Evolutionary conservation across 1,140 invertebrate species (phyloP).

Genomic region (Lasaia peninsularis): DNA sequence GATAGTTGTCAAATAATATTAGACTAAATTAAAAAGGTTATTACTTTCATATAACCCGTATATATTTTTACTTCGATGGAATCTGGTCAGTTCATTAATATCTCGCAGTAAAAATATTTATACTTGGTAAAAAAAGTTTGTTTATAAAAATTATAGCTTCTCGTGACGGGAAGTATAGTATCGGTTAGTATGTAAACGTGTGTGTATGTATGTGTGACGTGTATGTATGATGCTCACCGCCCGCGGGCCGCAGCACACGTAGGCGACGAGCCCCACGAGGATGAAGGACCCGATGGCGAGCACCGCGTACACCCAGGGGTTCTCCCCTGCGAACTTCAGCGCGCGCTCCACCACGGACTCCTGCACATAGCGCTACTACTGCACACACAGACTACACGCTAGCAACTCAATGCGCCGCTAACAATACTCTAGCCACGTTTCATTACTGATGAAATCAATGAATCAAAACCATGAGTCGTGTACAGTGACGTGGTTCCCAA

Average conservation of each 20-base stretch:
- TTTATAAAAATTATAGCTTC: too few species aligned
- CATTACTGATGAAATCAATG: neutral
- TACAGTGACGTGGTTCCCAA: too few species aligned
- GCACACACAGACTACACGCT: neutral
- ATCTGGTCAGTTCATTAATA: too few species aligned
- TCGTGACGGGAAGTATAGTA: too few species aligned
- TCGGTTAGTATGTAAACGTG: neutral
- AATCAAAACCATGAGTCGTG: too few species aligned
- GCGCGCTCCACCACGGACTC: slow-evolving; percentile 89
- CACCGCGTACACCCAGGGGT: slow-evolving; percentile 94
- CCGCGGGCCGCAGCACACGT: slow-evolving; percentile 87
- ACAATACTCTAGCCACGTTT: too few species aligned
- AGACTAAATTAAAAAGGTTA: too few species aligned
- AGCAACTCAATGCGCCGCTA: too few species aligned
- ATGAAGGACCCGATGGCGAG: slow-evolving; percentile 90
- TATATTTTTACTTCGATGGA: too few species aligned
- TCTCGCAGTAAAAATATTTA: too few species aligned
- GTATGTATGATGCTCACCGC: slow-evolving; percentile 30
- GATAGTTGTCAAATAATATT: neutral
- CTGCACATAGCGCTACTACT: slow-evolving; percentile 76
- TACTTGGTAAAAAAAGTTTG: too few species aligned
- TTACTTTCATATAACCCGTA: too few species aligned
- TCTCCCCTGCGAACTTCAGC: slow-evolving; percentile 89
- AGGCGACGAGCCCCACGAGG: slow-evolving; percentile 86
- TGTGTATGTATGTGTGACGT: neutral